Base-by-base conservation (phyloP, 2,888 invertebrate species). In the Cheilosia variabilis region DNA sequence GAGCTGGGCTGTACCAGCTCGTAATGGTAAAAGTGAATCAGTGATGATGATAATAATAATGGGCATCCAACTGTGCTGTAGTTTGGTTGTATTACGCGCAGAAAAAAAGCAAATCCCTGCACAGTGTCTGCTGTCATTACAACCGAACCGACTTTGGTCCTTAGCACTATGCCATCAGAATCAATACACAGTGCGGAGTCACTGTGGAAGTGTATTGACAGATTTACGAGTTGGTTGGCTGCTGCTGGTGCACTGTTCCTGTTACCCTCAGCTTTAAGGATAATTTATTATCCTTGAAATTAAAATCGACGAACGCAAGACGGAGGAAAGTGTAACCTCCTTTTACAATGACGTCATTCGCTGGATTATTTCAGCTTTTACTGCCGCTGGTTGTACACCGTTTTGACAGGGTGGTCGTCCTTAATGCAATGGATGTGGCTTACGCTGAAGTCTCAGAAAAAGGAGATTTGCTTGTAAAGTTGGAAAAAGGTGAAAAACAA, bases 211-310 rank as follows among this genome's bases (percentile, higher is more conserved):
- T 60, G 69, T 71, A 84, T 79, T 84, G 84, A 84, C 84, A 84
- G 84, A 79, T 84, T 84, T 79, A 84, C 84, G 84, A 79, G 68
- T 76, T 58, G 47, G 52, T 52, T 52, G 24, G 52, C 50, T 50
- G 52, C 52, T 24, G 65, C 69, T 79, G 83, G 22, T 22, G 2
- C 73, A 77, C 77, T 69, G 52, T 22, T 50, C 69, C 60, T 65
- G 5, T 17, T 47, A 27, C 6, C 6, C 45, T 2, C 45, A 7
- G 45, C 69, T 69, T 84, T 66, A 75, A 75, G 79, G 79, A 84
- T 79, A 84, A 84, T 79, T 84, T 84, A 84, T 79, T 79, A 79
- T 84, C 71, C 55, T 71, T 79, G 69, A 71, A 79, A 84, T 84
- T 75, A 71, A 79, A 84, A 71, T 79, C 73, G 57, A 63, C 27